Evolutionary conservation across 2,797 vertebrate species (phyloP), one percentile per base, ranked within the genome.

Genomic region (Morelia viridis): DNA sequence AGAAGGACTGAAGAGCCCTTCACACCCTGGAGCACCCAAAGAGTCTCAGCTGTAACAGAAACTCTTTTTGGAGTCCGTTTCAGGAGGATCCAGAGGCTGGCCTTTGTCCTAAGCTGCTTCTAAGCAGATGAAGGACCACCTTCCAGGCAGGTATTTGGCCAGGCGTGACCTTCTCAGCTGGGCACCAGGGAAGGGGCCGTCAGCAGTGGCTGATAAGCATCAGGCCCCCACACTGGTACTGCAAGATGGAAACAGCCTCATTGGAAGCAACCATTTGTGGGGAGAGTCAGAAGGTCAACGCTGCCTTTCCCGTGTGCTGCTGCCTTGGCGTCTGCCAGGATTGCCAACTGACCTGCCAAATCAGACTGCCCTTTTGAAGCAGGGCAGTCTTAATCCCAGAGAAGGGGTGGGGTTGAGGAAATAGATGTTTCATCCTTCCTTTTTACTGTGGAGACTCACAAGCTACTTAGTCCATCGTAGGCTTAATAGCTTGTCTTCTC

Each of bases 401-500:
- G 53, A 58, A 60, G 57, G 35, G 76, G 89, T 5, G 8, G 57
- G 64, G 53, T 1, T 26, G 53, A 28, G 26, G 57, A 88, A 1
- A 90, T 13, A 3, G 1, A 26, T 15, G 84, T 92, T 90, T 50
- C 0, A 0, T 6, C 31, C 87, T 50, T 35, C 50, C 57, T 1
- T 86, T 60, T 86, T 60, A 56, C 89, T 1, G 9, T 3, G 10
- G 88, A 90, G 83, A 17, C 31, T 50, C 17, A 26, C 31, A 65
- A 95, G 93, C 12, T 2, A 91, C 91, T 93, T n/a, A 94, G 68
- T 56, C 89, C 91, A 86, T 8, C 0, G 28, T 35, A 94, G 92
- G 91, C 92, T 91, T 95, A 95, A 92, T 91, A 94, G 93, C 93
- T 93, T 93, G 94, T 94, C 94, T 96, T 92, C 94, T 93, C 93